Evolutionary conservation across 2,888 invertebrate species (phyloP).

Genomic region (Pheosia gnoma): DNA sequence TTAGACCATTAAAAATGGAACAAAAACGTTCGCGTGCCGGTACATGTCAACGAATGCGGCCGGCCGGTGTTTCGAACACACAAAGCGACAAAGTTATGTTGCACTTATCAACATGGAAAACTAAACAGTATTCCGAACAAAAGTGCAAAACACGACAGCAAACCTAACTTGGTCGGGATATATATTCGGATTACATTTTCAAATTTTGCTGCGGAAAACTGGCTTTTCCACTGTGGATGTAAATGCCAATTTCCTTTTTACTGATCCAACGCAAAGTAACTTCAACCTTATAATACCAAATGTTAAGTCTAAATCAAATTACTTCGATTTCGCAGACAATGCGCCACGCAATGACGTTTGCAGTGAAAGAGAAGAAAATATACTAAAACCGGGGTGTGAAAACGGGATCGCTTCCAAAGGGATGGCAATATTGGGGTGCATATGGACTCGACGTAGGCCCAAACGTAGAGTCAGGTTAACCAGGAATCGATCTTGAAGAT

Average conservation of each 20-base stretch:
- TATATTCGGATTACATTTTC: conserved; percentile 74
- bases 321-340: conserved; percentile 62
- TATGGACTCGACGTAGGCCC: conserved; percentile 62
- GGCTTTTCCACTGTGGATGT: conserved; percentile 79
- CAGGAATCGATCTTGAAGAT: conserved; percentile 80
- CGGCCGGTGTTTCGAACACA: conserved; percentile 62
- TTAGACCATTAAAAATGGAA: conserved; percentile 59
- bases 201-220: conserved; percentile 79
- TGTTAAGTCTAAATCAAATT: conserved; percentile 50
- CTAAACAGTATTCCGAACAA: conserved; percentile 40
- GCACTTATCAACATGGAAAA: conserved; percentile 32
- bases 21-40: conserved; percentile 81
- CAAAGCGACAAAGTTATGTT: conserved; percentile 55
- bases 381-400: conserved; percentile 43
- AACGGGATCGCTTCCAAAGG: conserved; percentile 55
- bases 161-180: conserved; percentile 49
- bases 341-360: conserved; percentile 83
- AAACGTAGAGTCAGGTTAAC: conserved; percentile 59
- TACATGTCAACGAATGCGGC: conserved; percentile 78
- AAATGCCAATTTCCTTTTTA: conserved; percentile 81
- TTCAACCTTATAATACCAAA: conserved; percentile 40
- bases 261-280: conserved; percentile 34
- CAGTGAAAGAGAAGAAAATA: conserved; percentile 57
- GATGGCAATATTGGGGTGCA: conserved; percentile 74
- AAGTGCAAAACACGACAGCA: conserved; percentile 43